Evolutionary conservation across 2,888 invertebrate genomes (phyloP).

Genomic region (Lochmaea capreae): DNA sequence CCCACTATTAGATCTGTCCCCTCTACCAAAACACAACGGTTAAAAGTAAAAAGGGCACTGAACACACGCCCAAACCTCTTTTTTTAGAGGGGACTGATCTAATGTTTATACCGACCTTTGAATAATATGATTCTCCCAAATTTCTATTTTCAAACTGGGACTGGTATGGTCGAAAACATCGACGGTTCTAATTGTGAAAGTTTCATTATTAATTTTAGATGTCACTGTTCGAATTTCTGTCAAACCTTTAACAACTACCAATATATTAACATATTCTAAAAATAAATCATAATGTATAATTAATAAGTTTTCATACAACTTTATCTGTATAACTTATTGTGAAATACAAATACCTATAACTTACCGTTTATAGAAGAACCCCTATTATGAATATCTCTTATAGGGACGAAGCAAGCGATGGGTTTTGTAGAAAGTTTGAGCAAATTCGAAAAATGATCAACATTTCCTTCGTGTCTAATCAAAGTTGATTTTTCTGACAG

Average conservation of each 20-base stretch:
- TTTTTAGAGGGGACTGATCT: too few species aligned
- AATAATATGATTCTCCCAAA: conserved; percentile 81
- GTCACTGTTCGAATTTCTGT: conserved; percentile 73
- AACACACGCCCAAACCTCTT: too few species aligned
- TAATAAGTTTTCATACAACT: not conserved
- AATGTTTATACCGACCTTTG: conserved; percentile 65
- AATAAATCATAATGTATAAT: conserved; percentile 1
- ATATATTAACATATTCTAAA: conserved; percentile 72
- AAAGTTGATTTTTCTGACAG: conserved; percentile 75
- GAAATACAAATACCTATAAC: not conserved
- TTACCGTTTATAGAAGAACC: conserved; percentile 58
- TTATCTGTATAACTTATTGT: too few species aligned
- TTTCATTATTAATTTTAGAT: conserved; percentile 70
- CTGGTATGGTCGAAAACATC: conserved; percentile 74
- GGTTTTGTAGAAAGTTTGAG: conserved; percentile 76
- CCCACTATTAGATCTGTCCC: too few species aligned
- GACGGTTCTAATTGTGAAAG: conserved; percentile 73
- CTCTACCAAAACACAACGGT: too few species aligned
- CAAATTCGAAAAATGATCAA: conserved; percentile 68
- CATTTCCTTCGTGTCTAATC: conserved; percentile 69
- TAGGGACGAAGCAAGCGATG: conserved; percentile 67
- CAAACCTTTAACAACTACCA: conserved; percentile 75
- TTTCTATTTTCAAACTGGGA: conserved; percentile 70
- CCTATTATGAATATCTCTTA: conserved; percentile 69
- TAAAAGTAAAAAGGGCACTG: too few species aligned